phyloP scores from a whole-genome alignment of 2,113 vertebrate genomes.

The Triplophysa tibetana region DNA sequence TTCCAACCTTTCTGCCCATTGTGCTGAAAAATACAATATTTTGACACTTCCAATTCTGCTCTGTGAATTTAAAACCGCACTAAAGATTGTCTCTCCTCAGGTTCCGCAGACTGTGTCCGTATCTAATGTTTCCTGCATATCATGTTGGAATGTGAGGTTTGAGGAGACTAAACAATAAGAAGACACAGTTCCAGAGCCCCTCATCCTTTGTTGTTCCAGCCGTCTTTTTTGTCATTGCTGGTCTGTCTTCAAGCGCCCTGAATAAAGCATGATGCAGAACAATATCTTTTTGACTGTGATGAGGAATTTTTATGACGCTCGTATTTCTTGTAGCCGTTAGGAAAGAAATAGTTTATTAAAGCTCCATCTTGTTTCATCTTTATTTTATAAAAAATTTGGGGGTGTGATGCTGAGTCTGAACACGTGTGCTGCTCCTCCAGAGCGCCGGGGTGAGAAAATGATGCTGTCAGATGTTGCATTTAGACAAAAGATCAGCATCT shows the following conservation, averaged over 20 bases:
- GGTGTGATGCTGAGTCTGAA: slow-evolving; percentile 35
- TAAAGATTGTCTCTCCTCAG: not conserved
- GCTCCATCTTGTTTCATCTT: slow-evolving; percentile 28
- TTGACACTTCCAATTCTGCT: slow-evolving; percentile 48
- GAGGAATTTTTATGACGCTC: slow-evolving; percentile 53
- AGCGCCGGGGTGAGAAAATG: slow-evolving; percentile 45
- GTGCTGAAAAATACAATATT: slow-evolving; percentile 47
- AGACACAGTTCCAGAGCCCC: slow-evolving; percentile 14
- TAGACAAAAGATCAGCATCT: slow-evolving; percentile 55
- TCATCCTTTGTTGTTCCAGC: slow-evolving; percentile 7
- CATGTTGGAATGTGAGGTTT: not conserved
- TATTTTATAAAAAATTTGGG: slow-evolving; percentile 28
- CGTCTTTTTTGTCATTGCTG: slow-evolving; percentile 15
- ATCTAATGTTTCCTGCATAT: not conserved
- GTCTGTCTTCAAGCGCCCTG: slow-evolving; percentile 49
- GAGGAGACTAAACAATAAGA: not conserved
- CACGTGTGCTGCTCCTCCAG: slow-evolving; percentile 43
- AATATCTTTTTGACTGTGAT: slow-evolving; percentile 60
- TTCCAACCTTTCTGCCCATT: slow-evolving; percentile 35
- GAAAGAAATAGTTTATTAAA: slow-evolving; percentile 37
- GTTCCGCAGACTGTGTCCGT: not conserved
- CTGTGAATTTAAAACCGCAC: slow-evolving; percentile 50
- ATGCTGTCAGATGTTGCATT: slow-evolving; percentile 47
- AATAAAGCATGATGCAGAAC: slow-evolving; percentile 57
- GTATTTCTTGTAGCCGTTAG: slow-evolving; percentile 51